These are phyloP conservation scores for Leptinotarsa defecta DNA, from an alignment of 1,140 invertebrate genomes.

Conservation along the genomic window DNA sequence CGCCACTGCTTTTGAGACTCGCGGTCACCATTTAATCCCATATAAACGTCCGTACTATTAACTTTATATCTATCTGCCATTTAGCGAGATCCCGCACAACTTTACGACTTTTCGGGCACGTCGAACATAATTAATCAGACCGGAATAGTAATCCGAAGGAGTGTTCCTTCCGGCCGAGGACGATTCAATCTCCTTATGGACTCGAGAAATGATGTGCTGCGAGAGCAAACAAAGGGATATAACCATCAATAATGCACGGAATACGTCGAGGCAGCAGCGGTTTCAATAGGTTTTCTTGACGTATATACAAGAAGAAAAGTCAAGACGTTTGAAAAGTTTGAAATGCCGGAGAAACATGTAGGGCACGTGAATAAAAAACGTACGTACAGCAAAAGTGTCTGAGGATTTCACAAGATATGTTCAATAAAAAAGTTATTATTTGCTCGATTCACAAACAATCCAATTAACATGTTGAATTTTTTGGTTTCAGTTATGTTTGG, in stretches of 20 bases:
- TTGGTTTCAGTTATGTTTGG: too few relatives aligned
- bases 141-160: background rate
- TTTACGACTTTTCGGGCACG: constrained; percentile 17
- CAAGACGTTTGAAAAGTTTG: background rate
- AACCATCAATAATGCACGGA: background rate
- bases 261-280: background rate
- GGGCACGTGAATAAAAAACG: too few relatives aligned
- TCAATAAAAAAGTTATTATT: too few relatives aligned
- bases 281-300: background rate
- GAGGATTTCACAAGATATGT: too few relatives aligned
- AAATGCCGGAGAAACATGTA: background rate
- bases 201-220: background rate
- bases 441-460: too few relatives aligned
- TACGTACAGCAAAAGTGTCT: too few relatives aligned
- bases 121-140: constrained; percentile 14
- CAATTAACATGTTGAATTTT: too few relatives aligned
- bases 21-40: background rate
- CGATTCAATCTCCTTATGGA: constrained; percentile 5
- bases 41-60: background rate
- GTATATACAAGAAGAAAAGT: background rate
- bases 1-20: background rate
- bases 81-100: background rate
- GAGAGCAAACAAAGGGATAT: background rate
- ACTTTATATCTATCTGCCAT: constrained; percentile 6
- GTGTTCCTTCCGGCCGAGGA: background rate